Conservation (phyloP, 2,888 invertebrate species). For the Ommatoiulus sabulosus region DNA sequence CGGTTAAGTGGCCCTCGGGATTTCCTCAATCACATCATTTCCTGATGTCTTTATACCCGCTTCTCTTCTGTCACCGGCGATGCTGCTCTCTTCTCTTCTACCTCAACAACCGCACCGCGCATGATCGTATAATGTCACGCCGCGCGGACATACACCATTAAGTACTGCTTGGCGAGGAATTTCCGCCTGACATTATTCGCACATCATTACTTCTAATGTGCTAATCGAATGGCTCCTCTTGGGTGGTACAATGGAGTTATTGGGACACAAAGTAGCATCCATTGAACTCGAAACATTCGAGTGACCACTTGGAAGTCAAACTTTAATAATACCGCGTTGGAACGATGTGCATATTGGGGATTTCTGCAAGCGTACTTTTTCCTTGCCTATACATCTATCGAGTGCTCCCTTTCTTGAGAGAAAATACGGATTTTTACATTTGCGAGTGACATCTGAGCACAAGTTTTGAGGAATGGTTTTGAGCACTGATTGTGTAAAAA, state of each 20-base stretch:
- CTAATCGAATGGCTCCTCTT: slow-evolving; percentile 35
- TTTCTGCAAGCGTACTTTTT: not conserved
- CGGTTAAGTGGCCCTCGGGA: slow-evolving; percentile 51
- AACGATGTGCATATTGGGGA: not conserved
- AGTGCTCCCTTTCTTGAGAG: too few relatives aligned
- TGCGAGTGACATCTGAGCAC: too few relatives aligned
- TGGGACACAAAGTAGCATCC: slow-evolving; percentile 4
- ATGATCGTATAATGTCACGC: slow-evolving; percentile 50
- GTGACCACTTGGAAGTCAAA: not conserved
- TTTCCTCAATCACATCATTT: slow-evolving; percentile 55
- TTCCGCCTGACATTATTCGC: slow-evolving; percentile 51
- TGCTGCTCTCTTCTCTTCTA: not conserved
- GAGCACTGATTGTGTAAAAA: too few relatives aligned
- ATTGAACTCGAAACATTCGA: slow-evolving; percentile 21
- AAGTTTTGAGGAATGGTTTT: too few relatives aligned
- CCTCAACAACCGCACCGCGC: not conserved
- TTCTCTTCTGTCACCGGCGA: slow-evolving; percentile 47
- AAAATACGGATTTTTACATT: too few relatives aligned
- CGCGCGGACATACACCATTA: slow-evolving; percentile 49
- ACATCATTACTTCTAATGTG: slow-evolving; percentile 53
- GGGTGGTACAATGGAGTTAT: not conserved
- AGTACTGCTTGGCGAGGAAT: slow-evolving; percentile 49
- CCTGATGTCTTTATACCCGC: slow-evolving; percentile 49
- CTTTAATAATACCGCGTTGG: not conserved
- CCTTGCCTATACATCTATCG: not conserved